Percentiles rank a stretch among this genome's conserved stretches.
Conservation (phyloP, 2,797 vertebrate genomes). For the Phrynocephalus guinanensis region DNA sequence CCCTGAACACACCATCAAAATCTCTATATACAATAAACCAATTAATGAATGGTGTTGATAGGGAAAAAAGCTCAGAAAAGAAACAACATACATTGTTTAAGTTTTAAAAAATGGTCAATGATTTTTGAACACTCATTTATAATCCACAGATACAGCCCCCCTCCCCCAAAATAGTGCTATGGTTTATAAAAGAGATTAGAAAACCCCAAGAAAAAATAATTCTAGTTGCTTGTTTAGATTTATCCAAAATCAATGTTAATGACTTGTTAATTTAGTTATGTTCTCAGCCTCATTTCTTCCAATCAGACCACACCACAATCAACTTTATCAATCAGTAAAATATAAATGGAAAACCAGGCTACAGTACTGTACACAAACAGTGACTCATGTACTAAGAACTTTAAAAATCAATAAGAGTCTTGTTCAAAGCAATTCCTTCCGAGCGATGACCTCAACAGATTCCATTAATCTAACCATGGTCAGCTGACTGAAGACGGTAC, state of each 20-base stretch:
- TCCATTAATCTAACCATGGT: not conserved
- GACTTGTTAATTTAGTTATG: conserved; percentile 49
- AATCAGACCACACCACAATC: conserved; percentile 36
- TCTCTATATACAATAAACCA: not conserved
- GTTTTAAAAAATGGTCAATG: not conserved
- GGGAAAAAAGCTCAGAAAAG: not conserved
- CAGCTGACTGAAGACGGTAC: not conserved
- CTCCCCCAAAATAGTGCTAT: conserved; percentile 25
- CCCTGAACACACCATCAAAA: not conserved
- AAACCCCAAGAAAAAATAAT: not conserved
- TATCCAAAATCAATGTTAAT: conserved; percentile 18
- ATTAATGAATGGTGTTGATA: not conserved
- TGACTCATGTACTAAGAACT: conserved; percentile 34
- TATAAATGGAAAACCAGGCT: conserved; percentile 38
- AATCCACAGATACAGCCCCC: not conserved
- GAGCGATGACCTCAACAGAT: conserved; percentile 41
- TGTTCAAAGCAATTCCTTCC: conserved; percentile 12
- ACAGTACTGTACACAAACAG: conserved; percentile 41
- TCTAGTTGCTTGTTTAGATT: conserved; percentile 45
- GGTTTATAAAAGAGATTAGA: conserved; percentile 41
- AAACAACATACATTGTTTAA: not conserved
- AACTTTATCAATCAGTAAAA: conserved; percentile 49
- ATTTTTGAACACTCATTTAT: not conserved
- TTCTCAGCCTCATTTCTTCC: conserved; percentile 20
- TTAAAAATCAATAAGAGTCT: conserved; percentile 38